These are phyloP conservation scores for Pituophis catenifer DNA, from an alignment of 2,113 vertebrate genomes.

Conservation along the genomic window DNA sequence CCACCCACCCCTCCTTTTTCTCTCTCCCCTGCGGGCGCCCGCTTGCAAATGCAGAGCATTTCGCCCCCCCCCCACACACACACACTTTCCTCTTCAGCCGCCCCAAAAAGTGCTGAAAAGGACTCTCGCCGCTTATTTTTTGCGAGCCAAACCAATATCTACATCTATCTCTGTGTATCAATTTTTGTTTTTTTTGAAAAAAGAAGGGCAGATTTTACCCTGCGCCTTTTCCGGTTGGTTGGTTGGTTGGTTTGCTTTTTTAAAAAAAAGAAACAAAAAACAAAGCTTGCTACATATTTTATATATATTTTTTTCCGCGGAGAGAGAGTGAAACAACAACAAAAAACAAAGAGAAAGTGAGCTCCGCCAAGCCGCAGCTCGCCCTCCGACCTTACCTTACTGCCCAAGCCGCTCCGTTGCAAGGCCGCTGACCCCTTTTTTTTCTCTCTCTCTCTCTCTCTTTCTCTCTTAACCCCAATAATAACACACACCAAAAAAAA, in stretches of 20 bases:
- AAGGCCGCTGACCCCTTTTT: not conserved
- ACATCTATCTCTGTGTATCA: not conserved
- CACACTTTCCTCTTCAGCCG: not conserved
- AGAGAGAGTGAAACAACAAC: not conserved
- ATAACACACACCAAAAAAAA: not conserved
- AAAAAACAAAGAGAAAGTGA: not conserved
- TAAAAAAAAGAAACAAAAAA: not conserved
- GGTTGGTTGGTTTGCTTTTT: not conserved
- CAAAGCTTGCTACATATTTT: not conserved
- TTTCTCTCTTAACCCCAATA: not conserved
- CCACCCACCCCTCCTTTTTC: too few relatives aligned
- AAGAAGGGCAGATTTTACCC: not conserved
- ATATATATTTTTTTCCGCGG: not conserved
- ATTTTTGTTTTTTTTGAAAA: not conserved
- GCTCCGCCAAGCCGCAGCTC: not conserved
- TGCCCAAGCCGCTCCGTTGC: not conserved
- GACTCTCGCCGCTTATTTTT: not conserved
- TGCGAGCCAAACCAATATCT: not conserved
- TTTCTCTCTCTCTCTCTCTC: too few relatives aligned
- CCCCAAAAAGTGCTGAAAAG: not conserved
- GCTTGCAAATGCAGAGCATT: not conserved
- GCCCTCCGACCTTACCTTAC: not conserved
- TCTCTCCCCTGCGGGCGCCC: not conserved
- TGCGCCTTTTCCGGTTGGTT: not conserved
- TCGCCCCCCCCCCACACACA: fast-evolving